phyloP scores from a whole-genome alignment of 2,113 vertebrate genomes.

The Melanerpes formicivorus region DNA sequence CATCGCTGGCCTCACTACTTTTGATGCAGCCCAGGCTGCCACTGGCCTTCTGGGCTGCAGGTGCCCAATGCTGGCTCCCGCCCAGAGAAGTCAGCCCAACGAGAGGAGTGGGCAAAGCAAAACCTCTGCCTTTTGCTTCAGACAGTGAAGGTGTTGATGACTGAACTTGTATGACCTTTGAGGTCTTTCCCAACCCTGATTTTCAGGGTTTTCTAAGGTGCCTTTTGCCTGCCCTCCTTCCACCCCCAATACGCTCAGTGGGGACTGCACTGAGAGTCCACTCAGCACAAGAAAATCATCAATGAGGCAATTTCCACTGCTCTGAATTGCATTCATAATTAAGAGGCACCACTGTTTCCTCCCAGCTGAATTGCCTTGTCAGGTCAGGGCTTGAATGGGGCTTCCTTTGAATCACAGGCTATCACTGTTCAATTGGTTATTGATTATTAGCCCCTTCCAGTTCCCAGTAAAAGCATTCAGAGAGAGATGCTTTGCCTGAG shows the following conservation, averaged over 20 bases:
- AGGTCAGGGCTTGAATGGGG: background rate
- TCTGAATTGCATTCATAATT: conserved; percentile 8
- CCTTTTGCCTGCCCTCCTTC: background rate
- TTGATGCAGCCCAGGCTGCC: too few species aligned
- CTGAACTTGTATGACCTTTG: too few species aligned
- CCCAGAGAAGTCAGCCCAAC: background rate
- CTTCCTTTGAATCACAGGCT: background rate
- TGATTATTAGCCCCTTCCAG: conserved; percentile 26
- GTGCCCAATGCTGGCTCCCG: too few species aligned
- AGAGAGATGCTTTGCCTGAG: background rate
- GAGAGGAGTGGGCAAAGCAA: background rate
- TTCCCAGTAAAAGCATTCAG: background rate
- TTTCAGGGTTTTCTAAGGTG: too few species aligned
- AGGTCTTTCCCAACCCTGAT: too few species aligned
- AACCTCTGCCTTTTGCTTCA: background rate
- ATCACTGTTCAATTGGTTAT: background rate
- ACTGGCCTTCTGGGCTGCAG: too few species aligned
- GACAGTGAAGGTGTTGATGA: too few species aligned
- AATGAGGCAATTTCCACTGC: background rate
- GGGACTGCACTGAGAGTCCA: background rate
- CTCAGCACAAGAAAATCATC: background rate
- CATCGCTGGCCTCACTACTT: too few species aligned
- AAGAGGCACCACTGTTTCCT: background rate
- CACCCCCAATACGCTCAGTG: background rate
- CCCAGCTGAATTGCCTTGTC: background rate